Evolutionary conservation across 2,797 vertebrate genomes (phyloP), one percentile per base, ranked within the genome.

Genomic region (Sphenodon punctatus): DNA sequence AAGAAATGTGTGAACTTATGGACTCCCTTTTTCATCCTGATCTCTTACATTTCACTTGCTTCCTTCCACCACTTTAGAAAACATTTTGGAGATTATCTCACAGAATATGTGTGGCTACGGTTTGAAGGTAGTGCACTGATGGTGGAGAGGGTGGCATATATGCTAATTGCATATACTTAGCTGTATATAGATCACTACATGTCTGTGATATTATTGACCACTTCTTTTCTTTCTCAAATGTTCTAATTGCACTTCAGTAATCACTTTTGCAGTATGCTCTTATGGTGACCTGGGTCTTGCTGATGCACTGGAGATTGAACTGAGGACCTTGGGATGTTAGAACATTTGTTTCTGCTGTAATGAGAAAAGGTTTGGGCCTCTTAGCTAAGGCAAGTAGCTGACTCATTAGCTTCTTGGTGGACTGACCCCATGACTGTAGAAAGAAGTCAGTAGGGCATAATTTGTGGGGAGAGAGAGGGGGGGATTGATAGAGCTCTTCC

Each of bases 1-100:
- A 88, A 92, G 81, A 88, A 73, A 88, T 6, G 1, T 77, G 67
- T 19, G 70, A 92, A 89, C 48, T 88, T 89, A 70, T 55, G 58
- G 83, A 63, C 68, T 88, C 43, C 39, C 36, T 64, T 86, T 82
- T 77, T 75, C 13, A 49, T 61, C 61, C 78, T 39, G n/a, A 79
- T 81, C 56, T 67, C 68, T 84, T 72, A 68, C 30, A 80, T 70
- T 89, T 86, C 39, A 49, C 60, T 67, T 6, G 70, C 12, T 75
- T 88, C 60, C 85, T 69, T 72, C 43, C 25, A 30, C 10, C 19
- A 74, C 34, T 91, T 88, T 64, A 78, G 58, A 51, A 64, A 82
- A 45, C 45, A 8, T 80, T 46, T 78, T 87, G 41, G 39, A 60
- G 45, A 82, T 85, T 81, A 84, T 59, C 23, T 59, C 23, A 66